Evolutionary conservation across 2,888 invertebrate species (phyloP), one percentile per base, ranked within the genome.

Genomic region (Dynastes hyllus): DNA sequence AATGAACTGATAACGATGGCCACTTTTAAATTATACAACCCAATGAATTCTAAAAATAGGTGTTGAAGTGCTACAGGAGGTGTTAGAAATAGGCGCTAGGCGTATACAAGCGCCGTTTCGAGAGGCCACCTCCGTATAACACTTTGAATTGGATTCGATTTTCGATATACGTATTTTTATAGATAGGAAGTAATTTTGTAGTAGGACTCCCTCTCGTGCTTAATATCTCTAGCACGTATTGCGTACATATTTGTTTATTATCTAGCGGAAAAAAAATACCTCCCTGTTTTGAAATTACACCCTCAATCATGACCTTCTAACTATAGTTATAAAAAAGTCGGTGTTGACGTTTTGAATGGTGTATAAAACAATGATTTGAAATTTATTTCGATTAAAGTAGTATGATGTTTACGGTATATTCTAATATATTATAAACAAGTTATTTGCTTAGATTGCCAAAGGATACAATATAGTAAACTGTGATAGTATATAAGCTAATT

Each of bases 1-100:
- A 71, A 71, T 71, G 71, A 71, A 71, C 71, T 71, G 71, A 71
- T 71, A 71, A 71, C 71, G 71, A 71, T 58, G 53, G 71, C 71
- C 71, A 71, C 71, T 71, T 71, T 71, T 71, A 71, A 71, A 71
- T 71, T 71, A 55, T 71, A 71, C 71, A 71, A 71, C 55, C 71
- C 71, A 55, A 71, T 71, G 71, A 71, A 71, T 71, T 71, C 71
- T 71, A 71, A 71, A 71, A 71, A 71, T 71, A 71, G 55, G 71
- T 71, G 71, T 71, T 58, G 71, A 71, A 71, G 71, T 71, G 55
- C 55, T 71, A 71, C 32, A 71, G 71, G 71, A 71, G 55, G 71
- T 58, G 58, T 71, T 55, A 58, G 53, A 58, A 69, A 69, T 69
- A 61, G 22, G 40, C 66, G 37, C 13, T 37, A 22, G n/a, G 29